Evolutionary conservation across 2,888 invertebrate species (phyloP).

Genomic region (Sarcophaga caerulescens): DNA sequence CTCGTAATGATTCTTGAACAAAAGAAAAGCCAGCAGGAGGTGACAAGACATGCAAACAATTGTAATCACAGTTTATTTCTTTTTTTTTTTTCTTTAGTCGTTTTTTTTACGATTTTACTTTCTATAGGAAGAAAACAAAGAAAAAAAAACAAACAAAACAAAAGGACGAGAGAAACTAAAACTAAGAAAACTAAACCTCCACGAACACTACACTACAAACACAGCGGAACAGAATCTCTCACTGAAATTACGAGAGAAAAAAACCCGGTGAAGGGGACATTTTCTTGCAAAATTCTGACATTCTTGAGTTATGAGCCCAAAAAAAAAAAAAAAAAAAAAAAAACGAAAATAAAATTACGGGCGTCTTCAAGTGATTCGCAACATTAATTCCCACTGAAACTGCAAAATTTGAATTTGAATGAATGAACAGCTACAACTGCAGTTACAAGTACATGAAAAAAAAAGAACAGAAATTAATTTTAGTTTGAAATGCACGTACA

Average conservation of each 20-base stretch:
- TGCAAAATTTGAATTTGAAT: conserved; percentile 44
- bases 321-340: neutral
- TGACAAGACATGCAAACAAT: conserved; percentile 60
- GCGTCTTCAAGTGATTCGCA: conserved; percentile 24
- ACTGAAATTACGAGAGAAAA: neutral
- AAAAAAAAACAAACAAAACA: neutral
- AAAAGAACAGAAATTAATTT: neutral
- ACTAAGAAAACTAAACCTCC: neutral
- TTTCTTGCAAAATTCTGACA: conserved; percentile 30
- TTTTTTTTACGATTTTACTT: neutral
- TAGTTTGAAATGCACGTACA: neutral
- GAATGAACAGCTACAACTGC: conserved; percentile 28
- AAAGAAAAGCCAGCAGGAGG: conserved; percentile 62
- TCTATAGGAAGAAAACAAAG: neutral
- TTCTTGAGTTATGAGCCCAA: conserved; percentile 41
- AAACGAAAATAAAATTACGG: neutral
- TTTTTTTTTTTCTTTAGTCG: too few relatives aligned
- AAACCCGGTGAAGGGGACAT: neutral
- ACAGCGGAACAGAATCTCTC: conserved; percentile 13
- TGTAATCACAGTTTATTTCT: conserved; percentile 41
- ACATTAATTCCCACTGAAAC: conserved; percentile 62
- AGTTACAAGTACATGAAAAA: neutral
- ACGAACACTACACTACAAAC: conserved; percentile 15
- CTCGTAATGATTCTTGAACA: conserved; percentile 25
- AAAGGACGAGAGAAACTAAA: conserved; percentile 21